phyloP scores from a whole-genome alignment of 2,797 vertebrate genomes.

The Sparidentex hasta region DNA sequence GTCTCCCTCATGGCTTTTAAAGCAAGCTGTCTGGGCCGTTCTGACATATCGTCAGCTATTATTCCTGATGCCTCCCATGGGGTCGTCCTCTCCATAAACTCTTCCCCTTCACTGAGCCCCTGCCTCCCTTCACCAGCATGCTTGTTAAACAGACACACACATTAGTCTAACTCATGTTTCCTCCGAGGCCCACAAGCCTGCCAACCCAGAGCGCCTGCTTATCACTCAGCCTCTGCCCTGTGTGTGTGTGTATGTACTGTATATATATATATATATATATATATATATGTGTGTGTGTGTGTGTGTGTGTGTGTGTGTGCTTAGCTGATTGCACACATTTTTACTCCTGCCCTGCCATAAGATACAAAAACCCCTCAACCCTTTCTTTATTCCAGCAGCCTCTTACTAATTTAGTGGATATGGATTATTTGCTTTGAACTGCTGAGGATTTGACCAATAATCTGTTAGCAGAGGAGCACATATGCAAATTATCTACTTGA shows the following conservation, averaged over 20 bases:
- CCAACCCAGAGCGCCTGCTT: slow-evolving; percentile 73
- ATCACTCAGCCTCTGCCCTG: slow-evolving; percentile 69
- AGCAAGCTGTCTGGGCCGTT: slow-evolving; percentile 64
- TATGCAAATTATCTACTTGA: slow-evolving; percentile 27
- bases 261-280: too few relatives aligned
- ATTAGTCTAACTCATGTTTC: slow-evolving; percentile 81
- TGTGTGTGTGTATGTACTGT: slow-evolving; percentile 9
- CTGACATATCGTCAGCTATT: slow-evolving; percentile 77
- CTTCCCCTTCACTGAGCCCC: slow-evolving; percentile 66
- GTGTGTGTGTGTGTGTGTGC: slow-evolving; percentile 27
- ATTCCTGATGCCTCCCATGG: slow-evolving; percentile 75
- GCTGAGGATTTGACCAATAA: slow-evolving; percentile 42
- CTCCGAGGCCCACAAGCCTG: slow-evolving; percentile 75
- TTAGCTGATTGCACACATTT: slow-evolving; percentile 31
- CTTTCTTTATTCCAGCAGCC: slow-evolving; percentile 30
- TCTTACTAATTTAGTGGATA: slow-evolving; percentile 13
- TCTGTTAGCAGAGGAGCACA: slow-evolving; percentile 31
- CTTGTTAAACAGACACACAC: slow-evolving; percentile 84
- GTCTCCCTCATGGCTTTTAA: slow-evolving; percentile 66
- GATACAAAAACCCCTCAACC: slow-evolving; percentile 31
- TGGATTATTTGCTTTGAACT: slow-evolving; percentile 28
- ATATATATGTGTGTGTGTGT: slow-evolving; percentile 19
- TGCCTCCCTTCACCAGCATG: slow-evolving; percentile 70
- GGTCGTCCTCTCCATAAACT: slow-evolving; percentile 78
- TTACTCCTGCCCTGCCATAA: slow-evolving; percentile 35